Percentiles rank a stretch among this genome's conserved stretches.
phyloP scores from a whole-genome alignment of 2,888 invertebrate genomes.

The Hemaris fuciformis region DNA sequence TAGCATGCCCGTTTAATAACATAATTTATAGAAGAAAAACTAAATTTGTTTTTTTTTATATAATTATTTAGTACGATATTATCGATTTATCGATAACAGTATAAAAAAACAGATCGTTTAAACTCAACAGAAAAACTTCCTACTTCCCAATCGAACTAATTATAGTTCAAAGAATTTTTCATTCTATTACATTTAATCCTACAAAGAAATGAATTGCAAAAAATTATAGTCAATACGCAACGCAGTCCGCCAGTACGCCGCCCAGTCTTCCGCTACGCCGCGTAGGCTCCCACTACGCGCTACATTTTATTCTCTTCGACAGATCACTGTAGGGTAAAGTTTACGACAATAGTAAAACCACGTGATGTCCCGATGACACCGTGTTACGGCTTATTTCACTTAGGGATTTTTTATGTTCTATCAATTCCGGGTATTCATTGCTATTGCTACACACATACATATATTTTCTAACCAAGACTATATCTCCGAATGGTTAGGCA shows the following conservation, averaged over 20 bases:
- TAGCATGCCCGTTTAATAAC: too few relatives aligned
- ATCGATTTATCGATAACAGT: too few relatives aligned
- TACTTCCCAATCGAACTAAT: too few relatives aligned
- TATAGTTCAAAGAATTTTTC: too few relatives aligned
- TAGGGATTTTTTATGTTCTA: slow-evolving; percentile 32
- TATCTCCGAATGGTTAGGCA: not conserved
- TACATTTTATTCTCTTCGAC: not conserved
- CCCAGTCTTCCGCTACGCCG: not conserved
- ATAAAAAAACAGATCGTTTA: too few relatives aligned
- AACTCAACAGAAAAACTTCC: too few relatives aligned
- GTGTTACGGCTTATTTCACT: slow-evolving; percentile 33
- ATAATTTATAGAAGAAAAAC: too few relatives aligned
- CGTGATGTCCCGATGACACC: not conserved
- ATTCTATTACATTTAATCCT: too few relatives aligned
- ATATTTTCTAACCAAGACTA: too few relatives aligned
- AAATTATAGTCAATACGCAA: not conserved
- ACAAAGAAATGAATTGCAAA: too few relatives aligned
- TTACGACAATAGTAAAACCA: slow-evolving; percentile 8
- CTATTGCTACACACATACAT: not conserved
- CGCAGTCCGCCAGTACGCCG: not conserved
- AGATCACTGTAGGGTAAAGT: slow-evolving; percentile 6
- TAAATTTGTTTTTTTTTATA: too few relatives aligned
- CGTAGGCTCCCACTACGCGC: not conserved
- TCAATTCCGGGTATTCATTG: slow-evolving; percentile 27
- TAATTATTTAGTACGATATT: too few relatives aligned